These are phyloP conservation scores for Oxyteleia sp. DNA, from an alignment of 2,888 invertebrate species.

Conservation along the genomic window DNA sequence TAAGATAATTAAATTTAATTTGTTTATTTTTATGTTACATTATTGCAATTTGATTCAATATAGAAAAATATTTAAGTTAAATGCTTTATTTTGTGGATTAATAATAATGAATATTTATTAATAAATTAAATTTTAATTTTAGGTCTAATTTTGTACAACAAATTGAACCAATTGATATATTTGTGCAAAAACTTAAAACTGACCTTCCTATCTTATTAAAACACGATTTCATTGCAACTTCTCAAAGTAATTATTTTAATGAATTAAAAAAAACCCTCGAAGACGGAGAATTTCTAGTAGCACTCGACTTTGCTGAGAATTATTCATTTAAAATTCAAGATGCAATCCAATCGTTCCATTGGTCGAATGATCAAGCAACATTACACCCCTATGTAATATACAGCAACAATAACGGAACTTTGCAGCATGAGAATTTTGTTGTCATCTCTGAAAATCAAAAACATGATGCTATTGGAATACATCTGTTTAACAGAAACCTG, in stretches of 20 bases:
- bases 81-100: too few relatives aligned
- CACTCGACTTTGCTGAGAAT: slow-evolving; percentile 14
- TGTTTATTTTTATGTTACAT: too few relatives aligned
- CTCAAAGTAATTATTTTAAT: slow-evolving; percentile 21
- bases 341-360: slow-evolving; percentile 28
- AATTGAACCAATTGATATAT: slow-evolving; percentile 21
- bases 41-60: too few relatives aligned
- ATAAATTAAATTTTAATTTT: slow-evolving; percentile 34
- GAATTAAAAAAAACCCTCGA: slow-evolving; percentile 5
- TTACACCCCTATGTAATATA: slow-evolving; percentile 18
- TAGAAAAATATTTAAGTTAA: too few relatives aligned
- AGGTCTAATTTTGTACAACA: slow-evolving; percentile 21
- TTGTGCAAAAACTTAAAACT: neutral
- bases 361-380: slow-evolving; percentile 14
- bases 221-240: slow-evolving; percentile 20
- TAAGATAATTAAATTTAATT: too few relatives aligned
- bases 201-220: slow-evolving; percentile 16
- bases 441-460: slow-evolving; percentile 32
- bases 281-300: slow-evolving; percentile 16
- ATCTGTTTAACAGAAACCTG: slow-evolving; percentile 31
- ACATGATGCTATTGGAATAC: slow-evolving; percentile 17
- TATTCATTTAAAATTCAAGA: slow-evolving; percentile 12
- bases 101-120: too few relatives aligned
- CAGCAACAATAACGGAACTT: neutral
- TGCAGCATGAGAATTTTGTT: slow-evolving; percentile 14